Evolutionary conservation across 2,888 invertebrate species (phyloP), one percentile per base, ranked within the genome.

Genomic region (Sesia apiformis): DNA sequence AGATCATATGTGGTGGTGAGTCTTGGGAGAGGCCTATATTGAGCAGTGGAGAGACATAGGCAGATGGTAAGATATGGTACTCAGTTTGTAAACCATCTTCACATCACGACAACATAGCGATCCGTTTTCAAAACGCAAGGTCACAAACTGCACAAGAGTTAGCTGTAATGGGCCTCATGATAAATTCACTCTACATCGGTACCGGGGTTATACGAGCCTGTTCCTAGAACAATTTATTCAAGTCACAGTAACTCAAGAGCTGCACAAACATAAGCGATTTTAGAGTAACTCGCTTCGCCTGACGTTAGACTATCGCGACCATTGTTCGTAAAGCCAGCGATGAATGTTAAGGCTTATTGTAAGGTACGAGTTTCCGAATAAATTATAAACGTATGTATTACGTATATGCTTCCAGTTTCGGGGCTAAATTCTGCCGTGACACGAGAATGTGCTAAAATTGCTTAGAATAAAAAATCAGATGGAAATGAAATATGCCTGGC

Each of bases 351-450:
- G 62, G 64, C 58, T 73, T 72, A 76, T 74, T 72, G 78, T 74
- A 59, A 64, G 63, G 69, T 71, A 76, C 76, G 76, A 80, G 77
- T 75, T 74, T 65, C 69, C 66, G 71, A 69, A 74, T 78, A 74
- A 75, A 76, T 80, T 81, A 76, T 74, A 71, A 74, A 73, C 68
- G 63, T 59, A 56, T 58, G 63, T 61, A 63, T 63, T 61, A 62
- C 61, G 58, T 63, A 58, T 55, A 58, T 55, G 58, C 60, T 61
- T 53, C 54, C 58, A 57, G 56, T 59, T 64, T 60, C 56, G 51
- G 53, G 52, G 54, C 52, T 54, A 46, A 50, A 40, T 49, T 41
- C 41, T 39, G 23, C 40, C 7, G 40, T 40, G 8, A 8, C 8
- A 51, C 39, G 40, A 51, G 51, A 8, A 23, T 4, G 40, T 8